phyloP scores from a whole-genome alignment of 2,888 invertebrate species.

The Chironomus riparius region DNA sequence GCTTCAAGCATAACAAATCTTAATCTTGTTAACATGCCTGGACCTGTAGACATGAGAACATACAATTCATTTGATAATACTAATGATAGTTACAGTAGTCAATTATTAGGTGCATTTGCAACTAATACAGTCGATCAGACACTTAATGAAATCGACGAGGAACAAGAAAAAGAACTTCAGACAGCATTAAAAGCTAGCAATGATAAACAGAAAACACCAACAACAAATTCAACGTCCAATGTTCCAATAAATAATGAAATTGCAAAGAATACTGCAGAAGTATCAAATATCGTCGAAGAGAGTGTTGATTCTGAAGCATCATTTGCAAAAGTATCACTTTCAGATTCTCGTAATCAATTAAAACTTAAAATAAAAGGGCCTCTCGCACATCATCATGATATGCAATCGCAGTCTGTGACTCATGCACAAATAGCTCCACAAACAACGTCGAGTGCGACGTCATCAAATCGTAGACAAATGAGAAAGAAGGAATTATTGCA shows the following conservation, averaged over 20 bases:
- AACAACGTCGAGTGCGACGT: conserved; percentile 46
- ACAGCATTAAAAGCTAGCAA: conserved; percentile 54
- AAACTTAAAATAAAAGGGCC: conserved; percentile 89
- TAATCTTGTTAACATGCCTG: conserved; percentile 61
- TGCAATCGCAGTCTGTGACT: conserved; percentile 43
- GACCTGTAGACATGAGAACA: conserved; percentile 84
- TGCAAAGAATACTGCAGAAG: conserved; percentile 29
- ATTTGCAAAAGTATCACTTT: conserved; percentile 62
- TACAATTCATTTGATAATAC: conserved; percentile 53
- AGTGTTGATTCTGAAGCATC: conserved; percentile 43
- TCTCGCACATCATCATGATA: conserved; percentile 61
- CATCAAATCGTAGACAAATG: conserved; percentile 74
- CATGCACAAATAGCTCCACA: conserved; percentile 44
- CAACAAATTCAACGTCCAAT: conserved; percentile 30
- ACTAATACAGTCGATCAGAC: conserved; percentile 60
- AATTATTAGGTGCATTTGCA: conserved; percentile 57
- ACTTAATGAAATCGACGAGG: conserved; percentile 63
- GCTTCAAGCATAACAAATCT: conserved; percentile 46
- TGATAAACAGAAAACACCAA: conserved; percentile 39
- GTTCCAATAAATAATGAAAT: conserved; percentile 27
- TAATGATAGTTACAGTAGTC: conserved; percentile 53
- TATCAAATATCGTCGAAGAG: conserved; percentile 33
- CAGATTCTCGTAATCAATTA: conserved; percentile 74
- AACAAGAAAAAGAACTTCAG: conserved; percentile 66
- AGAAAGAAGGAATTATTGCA: conserved; percentile 79